A percentile compares a stretch with the other conserved stretches of the same genome.
phyloP scores from a whole-genome alignment of 2,888 invertebrate genomes.

The Venusia cambrica region DNA sequence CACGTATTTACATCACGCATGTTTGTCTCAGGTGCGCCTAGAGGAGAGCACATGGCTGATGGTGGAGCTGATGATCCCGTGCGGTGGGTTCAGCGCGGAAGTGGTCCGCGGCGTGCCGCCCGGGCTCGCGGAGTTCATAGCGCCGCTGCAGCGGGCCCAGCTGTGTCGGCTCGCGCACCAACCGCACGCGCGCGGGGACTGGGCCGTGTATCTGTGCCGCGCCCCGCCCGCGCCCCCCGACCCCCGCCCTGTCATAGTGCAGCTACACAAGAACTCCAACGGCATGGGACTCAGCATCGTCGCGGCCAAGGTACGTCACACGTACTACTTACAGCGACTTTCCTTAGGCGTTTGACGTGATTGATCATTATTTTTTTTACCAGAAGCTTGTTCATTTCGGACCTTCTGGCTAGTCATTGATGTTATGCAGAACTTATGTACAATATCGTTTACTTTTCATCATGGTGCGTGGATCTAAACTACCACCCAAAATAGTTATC shows the following conservation, averaged over 20 bases:
- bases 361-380: too few species aligned
- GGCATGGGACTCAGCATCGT: conserved; percentile 99
- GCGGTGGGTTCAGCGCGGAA: conserved; percentile 98
- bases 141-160: conserved; percentile 90
- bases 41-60: conserved; percentile 96
- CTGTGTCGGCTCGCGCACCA: conserved; percentile 95
- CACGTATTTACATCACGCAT: neutral
- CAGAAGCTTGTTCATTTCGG: too few species aligned
- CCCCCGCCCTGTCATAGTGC: conserved; percentile 86
- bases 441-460: too few species aligned
- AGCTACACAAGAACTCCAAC: conserved; percentile 95
- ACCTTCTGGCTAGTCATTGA: too few species aligned
- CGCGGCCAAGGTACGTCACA: conserved; percentile 91
- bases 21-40: conserved; percentile 81
- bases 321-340: neutral
- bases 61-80: conserved; percentile 95
- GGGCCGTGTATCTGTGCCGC: conserved; percentile 96
- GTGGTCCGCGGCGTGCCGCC: conserved; percentile 97
- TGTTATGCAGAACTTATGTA: too few species aligned
- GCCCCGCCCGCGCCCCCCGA: conserved; percentile 83
- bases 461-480: too few species aligned
- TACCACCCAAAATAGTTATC: too few species aligned
- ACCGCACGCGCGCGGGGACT: conserved; percentile 93
- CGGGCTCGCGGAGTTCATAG: conserved; percentile 92
- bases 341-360: too few species aligned